These are phyloP conservation scores for Dryobates pubescens DNA, from an alignment of 2,797 vertebrate species.

Conservation along the genomic window DNA sequence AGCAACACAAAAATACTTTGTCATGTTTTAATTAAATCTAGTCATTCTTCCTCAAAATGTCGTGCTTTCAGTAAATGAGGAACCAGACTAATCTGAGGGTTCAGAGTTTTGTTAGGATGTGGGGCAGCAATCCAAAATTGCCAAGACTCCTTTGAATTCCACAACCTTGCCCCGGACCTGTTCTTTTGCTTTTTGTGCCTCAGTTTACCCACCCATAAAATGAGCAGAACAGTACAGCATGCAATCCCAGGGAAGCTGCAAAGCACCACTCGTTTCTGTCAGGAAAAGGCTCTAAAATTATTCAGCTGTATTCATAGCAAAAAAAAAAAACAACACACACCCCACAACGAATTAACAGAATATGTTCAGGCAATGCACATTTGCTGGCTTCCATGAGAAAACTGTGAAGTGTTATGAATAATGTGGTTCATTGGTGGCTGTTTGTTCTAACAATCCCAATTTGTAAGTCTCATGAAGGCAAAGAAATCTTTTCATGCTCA, in stretches of 20 bases:
- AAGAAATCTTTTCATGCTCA: conserved; percentile 26
- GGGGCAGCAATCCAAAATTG: not conserved
- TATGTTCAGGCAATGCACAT: conserved; percentile 64
- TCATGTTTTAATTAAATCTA: conserved; percentile 28
- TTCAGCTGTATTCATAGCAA: conserved; percentile 57
- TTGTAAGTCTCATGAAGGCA: not conserved
- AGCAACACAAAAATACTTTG: conserved; percentile 12
- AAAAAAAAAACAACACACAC: not conserved
- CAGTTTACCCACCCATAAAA: conserved; percentile 15
- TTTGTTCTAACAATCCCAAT: conserved; percentile 47
- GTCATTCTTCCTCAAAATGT: not conserved
- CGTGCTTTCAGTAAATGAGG: not conserved
- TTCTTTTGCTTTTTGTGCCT: not conserved
- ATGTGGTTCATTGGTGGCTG: conserved; percentile 40
- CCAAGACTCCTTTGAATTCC: not conserved
- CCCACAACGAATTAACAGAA: conserved; percentile 49
- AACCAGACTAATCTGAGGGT: not conserved
- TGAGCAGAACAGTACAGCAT: not conserved
- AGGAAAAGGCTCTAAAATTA: conserved; percentile 47
- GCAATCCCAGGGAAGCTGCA: not conserved
- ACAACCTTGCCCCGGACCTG: not conserved
- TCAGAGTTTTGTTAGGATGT: not conserved
- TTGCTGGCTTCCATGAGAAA: conserved; percentile 61
- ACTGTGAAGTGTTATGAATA: conserved; percentile 68
- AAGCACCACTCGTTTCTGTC: conserved; percentile 20